Conservation (phyloP, 2,113 vertebrate species). For the Hymenochirus boettgeri region DNA sequence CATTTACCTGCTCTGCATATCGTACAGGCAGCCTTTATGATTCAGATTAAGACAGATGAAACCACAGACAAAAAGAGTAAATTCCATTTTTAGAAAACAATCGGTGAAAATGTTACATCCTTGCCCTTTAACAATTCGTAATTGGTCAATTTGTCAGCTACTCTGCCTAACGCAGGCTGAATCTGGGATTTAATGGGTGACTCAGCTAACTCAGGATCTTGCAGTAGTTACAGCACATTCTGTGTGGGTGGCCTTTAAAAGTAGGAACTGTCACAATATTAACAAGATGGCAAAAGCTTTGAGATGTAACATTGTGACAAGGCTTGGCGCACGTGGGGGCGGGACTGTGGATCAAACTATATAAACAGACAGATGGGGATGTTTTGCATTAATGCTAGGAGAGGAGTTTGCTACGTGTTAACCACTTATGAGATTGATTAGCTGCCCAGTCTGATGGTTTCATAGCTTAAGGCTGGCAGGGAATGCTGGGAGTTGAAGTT, state of each 20-base stretch:
- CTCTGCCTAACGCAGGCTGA: neutral
- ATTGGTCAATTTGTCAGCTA: neutral
- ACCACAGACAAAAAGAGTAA: too few relatives aligned
- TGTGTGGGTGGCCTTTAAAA: constrained; percentile 40
- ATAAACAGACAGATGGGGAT: constrained; percentile 41
- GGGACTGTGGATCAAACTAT: constrained; percentile 34
- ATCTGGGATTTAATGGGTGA: constrained; percentile 30
- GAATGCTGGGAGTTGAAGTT: too few relatives aligned
- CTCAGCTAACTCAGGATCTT: constrained; percentile 22
- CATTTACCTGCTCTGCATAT: too few relatives aligned
- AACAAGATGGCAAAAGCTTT: constrained; percentile 41
- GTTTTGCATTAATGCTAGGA: constrained; percentile 30
- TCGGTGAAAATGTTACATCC: too few relatives aligned
- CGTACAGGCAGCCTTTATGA: too few relatives aligned
- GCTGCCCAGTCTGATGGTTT: too few relatives aligned
- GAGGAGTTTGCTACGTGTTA: constrained; percentile 20
- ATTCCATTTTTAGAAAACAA: too few relatives aligned
- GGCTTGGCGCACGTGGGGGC: constrained; percentile 32
- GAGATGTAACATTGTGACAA: constrained; percentile 43
- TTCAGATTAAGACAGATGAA: too few relatives aligned
- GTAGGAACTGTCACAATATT: constrained; percentile 42
- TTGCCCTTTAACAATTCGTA: too few relatives aligned
- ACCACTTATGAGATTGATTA: neutral
- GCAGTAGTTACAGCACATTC: constrained; percentile 21
- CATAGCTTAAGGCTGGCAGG: too few relatives aligned